Evolutionary conservation across 1,140 invertebrate genomes (phyloP), one percentile per base, ranked within the genome.

Genomic region (Drosophila subpulchrella): DNA sequence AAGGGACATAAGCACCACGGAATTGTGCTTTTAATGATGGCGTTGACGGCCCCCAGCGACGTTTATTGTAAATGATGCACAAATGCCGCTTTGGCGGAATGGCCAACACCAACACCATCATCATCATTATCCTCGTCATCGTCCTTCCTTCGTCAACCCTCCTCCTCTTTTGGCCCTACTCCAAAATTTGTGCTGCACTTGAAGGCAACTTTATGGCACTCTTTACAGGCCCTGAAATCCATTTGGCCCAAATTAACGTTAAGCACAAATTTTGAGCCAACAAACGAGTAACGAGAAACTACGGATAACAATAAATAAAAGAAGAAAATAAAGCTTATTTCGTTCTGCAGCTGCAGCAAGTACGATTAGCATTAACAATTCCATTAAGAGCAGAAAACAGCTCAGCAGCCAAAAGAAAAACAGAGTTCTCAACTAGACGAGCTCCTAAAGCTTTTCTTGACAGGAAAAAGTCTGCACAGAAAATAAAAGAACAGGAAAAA

Each of bases 41-140:
- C 55, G 73, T 36, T 76, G 73, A 60, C 54, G 70, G 66, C 65
- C 65, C 34, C 30, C 41, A 55, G 34, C 53, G 41, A 58, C 75
- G 71, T 75, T 88, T 86, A 86, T 86, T 79, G 78, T 79, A 76
- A 88, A 88, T 88, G 79, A 88, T 88, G 84, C 79, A 76, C 65
- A 79, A 82, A 76, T 46, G 71, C 55, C 47, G 56, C 71, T 73
- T 73, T 70, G 59, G 75, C 62, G 74, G 42, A 58, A 67, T 58
- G 61, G 70, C 51, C 51, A 36, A 38, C 50, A 51, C 51, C 62
- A 42, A 30, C 50, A 51, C 39, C 78, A 44, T 63, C 56, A 67
- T 77, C 67, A 47, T 56, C 68, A 30, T 20, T 20, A 12, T 50
- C 24, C n/a, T 32, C 32, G 8, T 34, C 32, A 4, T 5, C 32